These are phyloP conservation scores for Sialis fuliginosa DNA, from an alignment of 2,888 invertebrate species.

Conservation along the genomic window DNA sequence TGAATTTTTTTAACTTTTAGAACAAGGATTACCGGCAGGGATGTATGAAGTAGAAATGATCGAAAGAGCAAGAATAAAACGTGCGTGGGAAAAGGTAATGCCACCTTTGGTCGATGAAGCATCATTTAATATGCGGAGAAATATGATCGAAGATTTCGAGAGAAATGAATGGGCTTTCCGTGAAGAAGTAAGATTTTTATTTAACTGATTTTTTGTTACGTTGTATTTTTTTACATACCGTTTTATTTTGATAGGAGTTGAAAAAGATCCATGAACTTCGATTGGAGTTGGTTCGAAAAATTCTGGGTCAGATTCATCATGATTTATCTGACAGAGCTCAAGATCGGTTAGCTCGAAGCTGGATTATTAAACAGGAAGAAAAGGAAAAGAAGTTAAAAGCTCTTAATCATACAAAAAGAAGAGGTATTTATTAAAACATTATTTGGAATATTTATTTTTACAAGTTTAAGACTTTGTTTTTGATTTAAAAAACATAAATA, in stretches of 20 bases:
- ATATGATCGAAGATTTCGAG: conserved; percentile 63
- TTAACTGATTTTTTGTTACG: background rate
- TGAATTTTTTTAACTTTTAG: conserved; percentile 14
- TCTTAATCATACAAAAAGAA: conserved; percentile 31
- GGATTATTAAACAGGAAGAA: conserved; percentile 32
- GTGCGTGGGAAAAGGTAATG: conserved; percentile 41
- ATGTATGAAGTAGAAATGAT: conserved; percentile 43
- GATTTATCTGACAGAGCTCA: conserved; percentile 26
- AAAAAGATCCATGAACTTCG: conserved; percentile 51
- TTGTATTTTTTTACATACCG: background rate
- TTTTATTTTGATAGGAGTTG: conserved; percentile 35
- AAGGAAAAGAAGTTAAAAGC: conserved; percentile 35
- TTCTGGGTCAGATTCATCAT: conserved; percentile 35
- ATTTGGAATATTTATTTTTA: conserved; percentile 7
- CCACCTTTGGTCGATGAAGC: conserved; percentile 31
- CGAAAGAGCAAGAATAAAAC: conserved; percentile 46
- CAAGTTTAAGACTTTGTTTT: too few species aligned
- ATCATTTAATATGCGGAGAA: conserved; percentile 39
- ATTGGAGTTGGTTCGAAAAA: conserved; percentile 46
- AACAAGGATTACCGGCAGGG: conserved; percentile 42
- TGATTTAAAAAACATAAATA: too few species aligned
- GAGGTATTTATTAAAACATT: conserved; percentile 23
- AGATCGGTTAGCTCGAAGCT: conserved; percentile 30
- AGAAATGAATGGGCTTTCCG: conserved; percentile 68
- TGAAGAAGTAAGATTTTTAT: conserved; percentile 37